phyloP scores from a whole-genome alignment of 2,113 vertebrate genomes.

The Calcarius ornatus region DNA sequence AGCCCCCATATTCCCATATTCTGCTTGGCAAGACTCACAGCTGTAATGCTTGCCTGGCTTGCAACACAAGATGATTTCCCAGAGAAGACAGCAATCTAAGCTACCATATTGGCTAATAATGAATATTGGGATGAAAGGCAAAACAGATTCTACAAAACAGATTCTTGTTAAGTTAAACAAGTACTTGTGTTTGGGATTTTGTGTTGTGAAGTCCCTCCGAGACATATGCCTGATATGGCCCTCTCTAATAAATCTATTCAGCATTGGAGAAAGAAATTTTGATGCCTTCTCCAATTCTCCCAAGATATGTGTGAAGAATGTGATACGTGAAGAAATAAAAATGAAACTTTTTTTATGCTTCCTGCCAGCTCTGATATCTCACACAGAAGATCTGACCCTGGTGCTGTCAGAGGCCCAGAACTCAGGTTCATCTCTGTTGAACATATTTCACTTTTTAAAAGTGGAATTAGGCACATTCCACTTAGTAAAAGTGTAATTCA shows the following conservation, averaged over 20 bases:
- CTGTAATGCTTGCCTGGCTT: neutral
- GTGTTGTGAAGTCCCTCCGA: neutral
- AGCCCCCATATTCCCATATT: fast-evolving
- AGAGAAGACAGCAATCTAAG: neutral
- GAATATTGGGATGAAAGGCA: neutral
- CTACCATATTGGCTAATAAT: neutral
- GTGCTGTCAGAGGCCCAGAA: neutral
- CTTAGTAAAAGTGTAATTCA: neutral
- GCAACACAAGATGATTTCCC: neutral
- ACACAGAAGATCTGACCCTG: fast-evolving
- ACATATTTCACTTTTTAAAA: neutral
- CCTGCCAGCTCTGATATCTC: neutral
- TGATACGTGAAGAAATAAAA: neutral
- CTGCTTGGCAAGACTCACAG: neutral
- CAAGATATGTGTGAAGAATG: neutral
- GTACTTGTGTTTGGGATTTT: neutral
- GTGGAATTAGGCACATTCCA: too few relatives aligned
- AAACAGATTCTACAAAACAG: neutral
- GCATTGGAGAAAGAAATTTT: neutral
- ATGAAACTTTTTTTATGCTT: neutral
- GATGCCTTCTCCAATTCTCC: neutral
- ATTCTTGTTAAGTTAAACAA: neutral
- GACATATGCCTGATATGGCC: fast-evolving
- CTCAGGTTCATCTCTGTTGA: neutral
- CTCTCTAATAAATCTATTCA: neutral